phyloP scores from a whole-genome alignment of 2,113 vertebrate species.

The Myotis brandtii region DNA sequence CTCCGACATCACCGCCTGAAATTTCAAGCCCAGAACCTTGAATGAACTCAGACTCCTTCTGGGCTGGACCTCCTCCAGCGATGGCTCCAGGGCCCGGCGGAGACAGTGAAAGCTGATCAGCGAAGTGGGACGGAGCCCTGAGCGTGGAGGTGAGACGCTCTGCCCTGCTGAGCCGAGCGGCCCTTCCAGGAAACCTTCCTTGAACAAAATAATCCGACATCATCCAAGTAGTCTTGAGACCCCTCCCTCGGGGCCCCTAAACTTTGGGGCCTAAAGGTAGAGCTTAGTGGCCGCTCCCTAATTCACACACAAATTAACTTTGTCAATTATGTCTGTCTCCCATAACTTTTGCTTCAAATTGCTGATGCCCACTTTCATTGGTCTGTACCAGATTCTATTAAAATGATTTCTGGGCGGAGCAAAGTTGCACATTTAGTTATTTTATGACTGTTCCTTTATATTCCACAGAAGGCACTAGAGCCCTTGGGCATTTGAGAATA shows the following conservation, averaged over 20 bases:
- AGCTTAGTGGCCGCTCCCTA: background rate
- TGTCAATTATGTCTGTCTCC: no score
- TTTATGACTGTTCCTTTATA: background rate
- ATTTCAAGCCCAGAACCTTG: background rate
- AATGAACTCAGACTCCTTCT: background rate
- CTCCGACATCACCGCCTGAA: background rate
- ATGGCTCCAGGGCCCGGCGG: no score
- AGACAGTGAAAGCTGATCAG: background rate
- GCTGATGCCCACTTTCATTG: background rate
- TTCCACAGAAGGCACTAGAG: background rate
- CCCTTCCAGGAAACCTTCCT: background rate
- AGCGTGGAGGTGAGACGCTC: accelerated
- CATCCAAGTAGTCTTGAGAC: background rate
- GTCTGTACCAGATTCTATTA: background rate
- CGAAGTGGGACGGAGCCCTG: accelerated
- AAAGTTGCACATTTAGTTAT: background rate
- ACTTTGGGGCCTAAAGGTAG: background rate
- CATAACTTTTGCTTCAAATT: background rate
- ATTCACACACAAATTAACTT: background rate
- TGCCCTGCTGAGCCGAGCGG: background rate
- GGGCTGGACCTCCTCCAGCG: background rate
- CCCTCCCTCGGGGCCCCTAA: background rate
- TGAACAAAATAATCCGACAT: background rate
- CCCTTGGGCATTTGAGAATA: accelerated
- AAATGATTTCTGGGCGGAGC: background rate